Evolutionary conservation across 2,797 vertebrate species (phyloP).

Genomic region (Molossus alvarezi): DNA sequence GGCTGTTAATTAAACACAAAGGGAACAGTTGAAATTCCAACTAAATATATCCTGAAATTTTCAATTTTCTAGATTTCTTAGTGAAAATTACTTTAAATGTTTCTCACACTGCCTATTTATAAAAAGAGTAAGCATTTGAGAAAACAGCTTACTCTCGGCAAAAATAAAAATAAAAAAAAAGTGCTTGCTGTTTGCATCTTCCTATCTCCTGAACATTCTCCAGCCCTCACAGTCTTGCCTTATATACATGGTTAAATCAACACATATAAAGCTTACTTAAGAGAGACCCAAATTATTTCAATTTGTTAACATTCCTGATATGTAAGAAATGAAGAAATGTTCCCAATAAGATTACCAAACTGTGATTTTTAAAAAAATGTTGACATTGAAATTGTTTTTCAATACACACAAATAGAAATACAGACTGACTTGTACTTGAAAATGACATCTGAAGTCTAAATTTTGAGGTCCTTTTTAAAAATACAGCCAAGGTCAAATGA

Average conservation of each 20-base stretch:
- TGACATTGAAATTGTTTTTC: background rate
- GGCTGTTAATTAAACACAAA: constrained; percentile 39
- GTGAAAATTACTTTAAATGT: constrained; percentile 13
- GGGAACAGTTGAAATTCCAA: background rate
- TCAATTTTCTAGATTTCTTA: constrained; percentile 48
- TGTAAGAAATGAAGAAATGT: background rate
- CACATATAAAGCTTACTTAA: background rate
- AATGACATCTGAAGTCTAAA: background rate
- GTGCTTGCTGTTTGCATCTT: background rate
- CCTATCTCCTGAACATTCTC: background rate
- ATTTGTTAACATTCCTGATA: background rate
- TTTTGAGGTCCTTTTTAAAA: background rate
- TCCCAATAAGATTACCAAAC: background rate
- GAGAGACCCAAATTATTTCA: background rate
- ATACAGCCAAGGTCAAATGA: background rate
- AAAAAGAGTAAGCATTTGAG: background rate
- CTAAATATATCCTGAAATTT: background rate
- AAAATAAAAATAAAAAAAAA: background rate
- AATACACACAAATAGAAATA: background rate
- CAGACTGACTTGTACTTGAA: background rate
- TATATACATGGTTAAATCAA: background rate
- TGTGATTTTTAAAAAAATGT: background rate
- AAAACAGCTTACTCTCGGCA: background rate
- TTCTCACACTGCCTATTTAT: background rate
- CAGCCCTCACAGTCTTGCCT: background rate